Conservation (phyloP, 2,888 invertebrate species). For the Apamea epomidion region DNA sequence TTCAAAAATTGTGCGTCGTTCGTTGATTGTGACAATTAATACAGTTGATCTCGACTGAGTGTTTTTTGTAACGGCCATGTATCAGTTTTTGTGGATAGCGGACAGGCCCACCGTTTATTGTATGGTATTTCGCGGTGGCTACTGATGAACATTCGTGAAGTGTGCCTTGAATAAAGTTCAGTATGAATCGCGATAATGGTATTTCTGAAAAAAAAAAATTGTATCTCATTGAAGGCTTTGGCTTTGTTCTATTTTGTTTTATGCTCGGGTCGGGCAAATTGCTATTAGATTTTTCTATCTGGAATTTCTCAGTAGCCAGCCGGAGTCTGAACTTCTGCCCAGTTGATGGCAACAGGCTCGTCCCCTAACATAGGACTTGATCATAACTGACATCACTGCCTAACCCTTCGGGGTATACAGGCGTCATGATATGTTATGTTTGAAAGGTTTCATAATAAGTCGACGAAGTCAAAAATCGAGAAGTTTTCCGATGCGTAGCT, state of each 20-base stretch:
- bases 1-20: conserved; percentile 47
- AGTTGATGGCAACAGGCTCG: not conserved
- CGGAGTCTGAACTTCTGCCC: not conserved
- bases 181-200: not conserved
- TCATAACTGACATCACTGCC: not conserved
- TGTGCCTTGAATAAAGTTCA: not conserved
- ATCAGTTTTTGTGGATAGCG: conserved; percentile 49
- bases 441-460: not conserved
- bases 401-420: too few species aligned
- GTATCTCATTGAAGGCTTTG: not conserved
- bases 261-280: not conserved
- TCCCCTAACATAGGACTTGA: not conserved
- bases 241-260: not conserved
- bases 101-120: conserved; percentile 37
- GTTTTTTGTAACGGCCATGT: conserved; percentile 56
- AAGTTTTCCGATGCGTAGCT: not conserved
- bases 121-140: conserved; percentile 23
- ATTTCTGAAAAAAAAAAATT: too few species aligned
- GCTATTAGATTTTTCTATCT: not conserved
- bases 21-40: conserved; percentile 68
- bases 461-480: not conserved
- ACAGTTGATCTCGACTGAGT: conserved; percentile 59
- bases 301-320: not conserved
- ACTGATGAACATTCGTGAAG: not conserved
- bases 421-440: not conserved